Evolutionary conservation across 2,888 invertebrate genomes (phyloP), one percentile per base, ranked within the genome.

Genomic region (Stegophylla sp.): DNA sequence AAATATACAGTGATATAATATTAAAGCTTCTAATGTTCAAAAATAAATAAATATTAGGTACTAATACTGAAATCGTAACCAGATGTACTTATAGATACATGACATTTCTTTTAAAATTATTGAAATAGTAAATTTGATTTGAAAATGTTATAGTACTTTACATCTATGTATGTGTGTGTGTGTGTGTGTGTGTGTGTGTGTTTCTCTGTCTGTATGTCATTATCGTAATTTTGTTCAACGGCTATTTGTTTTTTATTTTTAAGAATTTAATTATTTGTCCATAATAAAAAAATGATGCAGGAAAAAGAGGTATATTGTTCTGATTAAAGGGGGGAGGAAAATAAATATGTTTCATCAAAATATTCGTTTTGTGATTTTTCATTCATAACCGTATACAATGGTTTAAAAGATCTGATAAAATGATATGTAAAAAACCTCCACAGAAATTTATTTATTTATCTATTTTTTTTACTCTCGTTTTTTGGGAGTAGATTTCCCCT

Each of bases 221-320:
- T 45, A 45, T 45, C 7, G 23, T 61, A 34, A 34, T 34, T 34
- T 73, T 45, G 73, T 45, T 45, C 59, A 12, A 43, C 17, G 59
- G 43, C 43, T 59, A 71, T 73, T 59, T 56, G 41, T 56, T 56
- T 53, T 72, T 34, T 41, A 41, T 26, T 56, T 73, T 61, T 45
- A 61, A 73, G 28, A 45, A 73, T 43, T 61, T 73, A 73, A 73
- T 73, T 61, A 73, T 73, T 48, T 48, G 34, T 48, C 20, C 34
- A 20, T 63, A 48, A 74, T 63, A 74, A 74, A 48, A 74, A 56
- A 61, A 34, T 59, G 9, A 63, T 20, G 48, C 61, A 61, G 73
- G 26, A 73, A 73, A 45, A 45, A 43, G 28, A 63, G 34, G 10
- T 67, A 45, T 66, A 66, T 45, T 74, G 48, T 63, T 63, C 63